Conservation (phyloP, 2,797 vertebrate species). For the Xenentodon cancila region DNA sequence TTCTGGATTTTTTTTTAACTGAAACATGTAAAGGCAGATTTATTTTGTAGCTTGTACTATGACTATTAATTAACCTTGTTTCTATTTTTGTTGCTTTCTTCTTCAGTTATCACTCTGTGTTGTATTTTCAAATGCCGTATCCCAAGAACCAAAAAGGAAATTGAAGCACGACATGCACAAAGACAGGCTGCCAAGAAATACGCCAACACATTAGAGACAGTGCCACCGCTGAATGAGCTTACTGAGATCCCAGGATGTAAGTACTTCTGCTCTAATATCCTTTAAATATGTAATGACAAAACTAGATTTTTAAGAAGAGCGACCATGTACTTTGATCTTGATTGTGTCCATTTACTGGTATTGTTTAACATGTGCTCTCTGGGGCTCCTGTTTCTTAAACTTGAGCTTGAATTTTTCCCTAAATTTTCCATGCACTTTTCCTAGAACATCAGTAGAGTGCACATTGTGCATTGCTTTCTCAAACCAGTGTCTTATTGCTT, state of each 20-base stretch:
- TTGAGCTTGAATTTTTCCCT: neutral
- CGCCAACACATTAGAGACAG: slow-evolving; percentile 92
- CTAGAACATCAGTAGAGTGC: neutral
- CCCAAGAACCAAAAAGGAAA: slow-evolving; percentile 95
- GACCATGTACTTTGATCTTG: neutral
- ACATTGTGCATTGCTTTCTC: neutral
- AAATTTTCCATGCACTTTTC: neutral
- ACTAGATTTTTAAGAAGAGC: neutral
- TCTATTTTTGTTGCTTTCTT: slow-evolving; percentile 3
- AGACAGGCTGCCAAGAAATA: slow-evolving; percentile 94
- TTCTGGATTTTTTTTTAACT: too few species aligned
- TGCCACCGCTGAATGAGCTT: slow-evolving; percentile 91
- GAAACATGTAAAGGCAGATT: too few species aligned
- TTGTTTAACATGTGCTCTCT: neutral
- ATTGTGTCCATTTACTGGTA: neutral
- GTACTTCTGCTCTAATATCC: slow-evolving; percentile 23
- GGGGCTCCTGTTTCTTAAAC: neutral
- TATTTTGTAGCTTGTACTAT: too few species aligned
- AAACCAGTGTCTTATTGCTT: neutral
- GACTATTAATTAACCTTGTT: neutral
- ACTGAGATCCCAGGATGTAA: slow-evolving; percentile 92
- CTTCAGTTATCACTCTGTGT: slow-evolving; percentile 93
- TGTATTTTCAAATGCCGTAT: slow-evolving; percentile 98
- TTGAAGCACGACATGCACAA: slow-evolving; percentile 91
- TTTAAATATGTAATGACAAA: neutral